A percentile compares a stretch with the other conserved stretches of the same genome.
Evolutionary conservation across 1,140 invertebrate genomes (phyloP).

Genomic region (Polypedilum vanderplanki): DNA sequence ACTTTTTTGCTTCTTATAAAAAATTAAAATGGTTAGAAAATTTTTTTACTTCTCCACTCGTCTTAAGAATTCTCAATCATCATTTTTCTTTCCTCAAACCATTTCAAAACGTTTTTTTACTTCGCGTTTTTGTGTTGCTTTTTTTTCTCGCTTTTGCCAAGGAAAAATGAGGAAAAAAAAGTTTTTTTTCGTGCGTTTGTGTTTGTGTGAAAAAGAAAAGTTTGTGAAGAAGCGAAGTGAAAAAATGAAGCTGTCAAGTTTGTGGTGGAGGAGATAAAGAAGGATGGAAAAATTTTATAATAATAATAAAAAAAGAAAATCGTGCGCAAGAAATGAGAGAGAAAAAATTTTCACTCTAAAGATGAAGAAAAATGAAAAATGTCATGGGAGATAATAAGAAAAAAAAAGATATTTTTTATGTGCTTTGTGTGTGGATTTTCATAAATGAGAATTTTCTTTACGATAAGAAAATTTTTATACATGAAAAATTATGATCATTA

Average conservation of each 20-base stretch:
- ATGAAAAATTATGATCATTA: too few relatives aligned
- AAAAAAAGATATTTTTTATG: not conserved
- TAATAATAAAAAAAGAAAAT: not conserved
- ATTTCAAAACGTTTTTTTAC: not conserved
- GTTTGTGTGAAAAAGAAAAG: not conserved
- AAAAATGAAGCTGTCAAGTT: constrained; percentile 13
- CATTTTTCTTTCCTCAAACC: constrained; percentile 15
- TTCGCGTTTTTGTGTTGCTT: not conserved
- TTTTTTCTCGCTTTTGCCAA: constrained; percentile 1
- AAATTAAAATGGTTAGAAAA: not conserved
- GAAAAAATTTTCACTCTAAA: not conserved
- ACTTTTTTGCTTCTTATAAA: not conserved
- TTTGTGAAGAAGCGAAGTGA: not conserved
- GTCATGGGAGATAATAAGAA: not conserved
- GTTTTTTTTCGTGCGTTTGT: not conserved
- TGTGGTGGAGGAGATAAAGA: constrained; percentile 11
- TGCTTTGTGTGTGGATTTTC: not conserved
- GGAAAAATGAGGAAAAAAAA: not conserved
- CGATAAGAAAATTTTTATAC: too few relatives aligned
- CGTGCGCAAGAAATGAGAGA: not conserved
- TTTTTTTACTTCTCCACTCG: not conserved
- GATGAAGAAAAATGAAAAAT: not conserved
- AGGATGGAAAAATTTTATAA: not conserved
- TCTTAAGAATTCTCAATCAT: not conserved
- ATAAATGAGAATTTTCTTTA: too few relatives aligned